A percentile compares a stretch with the other conserved stretches of the same genome.
phyloP scores from a whole-genome alignment of 2,113 vertebrate genomes.

The Crypturellus undulatus region DNA sequence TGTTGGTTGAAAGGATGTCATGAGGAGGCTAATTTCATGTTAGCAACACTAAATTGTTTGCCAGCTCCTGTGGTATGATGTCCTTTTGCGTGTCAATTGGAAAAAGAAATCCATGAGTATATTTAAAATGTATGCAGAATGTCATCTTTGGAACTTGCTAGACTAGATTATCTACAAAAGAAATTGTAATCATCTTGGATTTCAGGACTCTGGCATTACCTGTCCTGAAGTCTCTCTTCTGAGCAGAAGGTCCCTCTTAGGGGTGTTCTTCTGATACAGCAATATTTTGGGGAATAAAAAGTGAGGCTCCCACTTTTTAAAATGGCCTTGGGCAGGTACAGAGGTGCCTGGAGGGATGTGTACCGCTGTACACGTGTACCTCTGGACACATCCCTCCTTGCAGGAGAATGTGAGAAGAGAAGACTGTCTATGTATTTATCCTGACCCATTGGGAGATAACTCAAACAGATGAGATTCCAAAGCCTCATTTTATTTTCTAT shows the following conservation, averaged over 20 bases:
- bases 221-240: background rate
- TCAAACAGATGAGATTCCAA: background rate
- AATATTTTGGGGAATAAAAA: background rate
- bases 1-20: background rate
- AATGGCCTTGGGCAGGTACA: background rate
- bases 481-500: background rate
- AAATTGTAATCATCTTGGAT: background rate
- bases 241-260: background rate
- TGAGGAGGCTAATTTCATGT: background rate
- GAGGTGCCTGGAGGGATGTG: no score
- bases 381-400: no score
- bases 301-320: background rate
- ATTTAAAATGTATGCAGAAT: background rate
- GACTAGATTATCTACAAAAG: background rate
- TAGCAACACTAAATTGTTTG: background rate
- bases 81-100: background rate
- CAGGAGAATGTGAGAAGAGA: background rate
- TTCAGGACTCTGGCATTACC: background rate
- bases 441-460: background rate
- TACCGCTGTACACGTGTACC: no score
- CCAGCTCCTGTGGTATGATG: background rate
- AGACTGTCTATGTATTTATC: background rate
- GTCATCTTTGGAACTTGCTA: background rate
- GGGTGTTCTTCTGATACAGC: background rate
- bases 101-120: background rate